Evolutionary conservation across 2,888 invertebrate species (phyloP).

Genomic region (Drosophila formosana): DNA sequence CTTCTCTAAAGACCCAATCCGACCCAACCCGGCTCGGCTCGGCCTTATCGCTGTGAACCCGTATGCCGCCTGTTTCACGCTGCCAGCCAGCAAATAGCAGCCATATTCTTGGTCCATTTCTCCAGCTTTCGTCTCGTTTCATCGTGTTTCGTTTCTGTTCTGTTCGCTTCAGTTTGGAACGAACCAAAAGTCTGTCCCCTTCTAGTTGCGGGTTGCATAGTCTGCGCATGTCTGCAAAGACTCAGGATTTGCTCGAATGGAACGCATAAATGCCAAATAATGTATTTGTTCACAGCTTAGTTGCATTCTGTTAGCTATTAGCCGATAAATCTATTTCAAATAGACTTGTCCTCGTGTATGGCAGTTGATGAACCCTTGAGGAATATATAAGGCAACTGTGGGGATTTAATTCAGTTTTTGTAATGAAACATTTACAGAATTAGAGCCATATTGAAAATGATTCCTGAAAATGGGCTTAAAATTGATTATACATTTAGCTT

Average conservation of each 20-base stretch:
- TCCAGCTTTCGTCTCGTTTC: constrained; percentile 18
- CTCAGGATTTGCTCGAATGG: constrained; percentile 26
- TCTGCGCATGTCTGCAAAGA: constrained; percentile 52
- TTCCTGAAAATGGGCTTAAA: no score
- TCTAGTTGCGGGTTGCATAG: constrained; percentile 25
- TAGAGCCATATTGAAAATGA: background rate
- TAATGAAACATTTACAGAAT: background rate
- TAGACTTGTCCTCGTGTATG: constrained; percentile 3
- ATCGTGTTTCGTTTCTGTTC: constrained; percentile 9
- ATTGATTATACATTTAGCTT: no score
- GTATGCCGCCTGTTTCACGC: constrained; percentile 32
- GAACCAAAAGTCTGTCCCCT: constrained; percentile 14
- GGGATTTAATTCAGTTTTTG: background rate
- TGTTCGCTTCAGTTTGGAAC: constrained; percentile 6
- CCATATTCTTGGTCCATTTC: constrained; percentile 12
- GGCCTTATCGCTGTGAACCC: constrained; percentile 9
- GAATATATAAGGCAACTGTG: constrained; percentile 3
- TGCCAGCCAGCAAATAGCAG: constrained; percentile 25
- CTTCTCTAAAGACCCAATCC: constrained; percentile 19
- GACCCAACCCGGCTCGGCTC: constrained; percentile 1
- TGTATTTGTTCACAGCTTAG: constrained; percentile 36
- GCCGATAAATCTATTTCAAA: constrained; percentile 16
- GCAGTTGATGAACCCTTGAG: constrained; percentile 1
- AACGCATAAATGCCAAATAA: constrained; percentile 16
- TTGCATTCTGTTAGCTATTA: constrained; percentile 30